phyloP scores from a whole-genome alignment of 2,888 invertebrate genomes.

The Lithosia quadra region DNA sequence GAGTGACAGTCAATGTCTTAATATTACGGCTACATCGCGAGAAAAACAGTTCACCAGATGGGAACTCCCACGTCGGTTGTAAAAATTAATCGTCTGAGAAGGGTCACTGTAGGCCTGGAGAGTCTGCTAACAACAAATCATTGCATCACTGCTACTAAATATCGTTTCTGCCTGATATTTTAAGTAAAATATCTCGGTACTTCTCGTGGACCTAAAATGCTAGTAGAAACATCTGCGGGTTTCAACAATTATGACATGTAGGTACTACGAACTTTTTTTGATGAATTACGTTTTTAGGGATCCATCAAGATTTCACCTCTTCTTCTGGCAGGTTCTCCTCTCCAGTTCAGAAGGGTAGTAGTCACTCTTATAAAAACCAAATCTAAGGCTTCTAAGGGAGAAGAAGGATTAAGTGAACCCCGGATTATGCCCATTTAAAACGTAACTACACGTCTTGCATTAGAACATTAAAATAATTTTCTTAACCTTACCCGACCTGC shows the following conservation, averaged over 20 bases:
- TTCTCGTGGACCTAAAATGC: neutral
- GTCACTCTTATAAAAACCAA: too few species aligned
- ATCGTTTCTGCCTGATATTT: constrained; percentile 10
- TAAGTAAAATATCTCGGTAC: constrained; percentile 6
- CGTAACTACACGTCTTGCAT: too few species aligned
- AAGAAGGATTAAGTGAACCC: too few species aligned
- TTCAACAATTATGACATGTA: neutral
- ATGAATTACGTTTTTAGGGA: too few species aligned
- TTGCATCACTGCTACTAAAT: constrained; percentile 14
- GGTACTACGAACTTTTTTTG: too few species aligned
- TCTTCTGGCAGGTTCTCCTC: too few species aligned
- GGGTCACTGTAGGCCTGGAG: constrained; percentile 30
- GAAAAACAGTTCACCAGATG: constrained; percentile 34
- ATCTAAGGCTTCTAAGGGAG: too few species aligned
- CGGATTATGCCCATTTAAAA: too few species aligned
- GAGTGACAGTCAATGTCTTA: constrained; percentile 4
- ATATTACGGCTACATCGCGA: constrained; percentile 12
- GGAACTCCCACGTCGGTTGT: constrained; percentile 43
- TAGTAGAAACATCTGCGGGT: neutral
- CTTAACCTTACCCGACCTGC: too few species aligned
- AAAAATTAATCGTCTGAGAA: constrained; percentile 50
- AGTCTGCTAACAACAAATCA: constrained; percentile 18
- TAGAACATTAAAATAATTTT: too few species aligned
- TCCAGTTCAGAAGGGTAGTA: too few species aligned
- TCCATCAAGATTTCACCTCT: too few species aligned